phyloP scores from a whole-genome alignment of 2,888 invertebrate genomes.

The Pachycephus smyrnensis region DNA sequence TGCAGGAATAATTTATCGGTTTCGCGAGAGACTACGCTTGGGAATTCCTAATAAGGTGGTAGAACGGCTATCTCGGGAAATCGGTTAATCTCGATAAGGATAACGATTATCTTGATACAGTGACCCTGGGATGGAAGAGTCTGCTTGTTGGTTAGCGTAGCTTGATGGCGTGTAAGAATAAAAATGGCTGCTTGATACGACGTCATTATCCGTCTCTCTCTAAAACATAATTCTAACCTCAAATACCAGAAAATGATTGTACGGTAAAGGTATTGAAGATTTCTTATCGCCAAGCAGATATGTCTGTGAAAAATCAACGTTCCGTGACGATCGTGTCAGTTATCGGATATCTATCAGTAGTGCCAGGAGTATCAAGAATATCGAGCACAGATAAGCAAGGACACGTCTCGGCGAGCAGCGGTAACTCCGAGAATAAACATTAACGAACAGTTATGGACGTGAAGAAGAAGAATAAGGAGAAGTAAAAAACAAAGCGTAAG shows the following conservation, averaged over 20 bases:
- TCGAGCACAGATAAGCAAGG: not conserved
- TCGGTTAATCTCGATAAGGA: conserved; percentile 50
- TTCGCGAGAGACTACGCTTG: conserved; percentile 34
- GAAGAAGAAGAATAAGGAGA: not conserved
- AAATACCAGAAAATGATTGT: not conserved
- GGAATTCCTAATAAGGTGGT: conserved; percentile 47
- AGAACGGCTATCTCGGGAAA: conserved; percentile 46
- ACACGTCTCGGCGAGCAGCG: not conserved
- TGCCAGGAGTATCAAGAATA: not conserved
- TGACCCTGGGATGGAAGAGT: not conserved
- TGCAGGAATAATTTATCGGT: conserved; percentile 57
- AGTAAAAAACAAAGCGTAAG: not conserved
- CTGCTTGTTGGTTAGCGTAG: not conserved
- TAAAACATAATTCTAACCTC: not conserved
- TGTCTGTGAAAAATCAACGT: not conserved
- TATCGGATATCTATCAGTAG: not conserved
- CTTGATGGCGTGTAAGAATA: not conserved
- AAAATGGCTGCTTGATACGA: not conserved
- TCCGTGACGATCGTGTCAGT: not conserved
- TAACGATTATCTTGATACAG: conserved; percentile 41
- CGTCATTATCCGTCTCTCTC: not conserved
- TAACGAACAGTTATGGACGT: not conserved
- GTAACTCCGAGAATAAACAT: not conserved
- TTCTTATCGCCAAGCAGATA: not conserved
- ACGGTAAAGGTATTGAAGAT: not conserved